Conservation (phyloP, 1,140 invertebrate genomes). For the Ectropis grisescens region DNA sequence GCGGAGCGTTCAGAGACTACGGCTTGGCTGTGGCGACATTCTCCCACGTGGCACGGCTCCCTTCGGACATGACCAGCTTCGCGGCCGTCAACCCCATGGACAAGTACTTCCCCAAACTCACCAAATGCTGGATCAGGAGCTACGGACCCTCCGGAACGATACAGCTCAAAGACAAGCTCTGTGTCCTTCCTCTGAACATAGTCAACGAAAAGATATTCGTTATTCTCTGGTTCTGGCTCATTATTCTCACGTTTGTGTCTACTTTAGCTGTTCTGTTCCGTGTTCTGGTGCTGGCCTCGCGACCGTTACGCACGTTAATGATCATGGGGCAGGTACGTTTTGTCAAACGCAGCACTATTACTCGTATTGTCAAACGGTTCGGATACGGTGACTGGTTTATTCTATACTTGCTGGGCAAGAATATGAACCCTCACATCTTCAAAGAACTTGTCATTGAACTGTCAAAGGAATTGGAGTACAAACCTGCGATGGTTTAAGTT, state of each 20-base stretch:
- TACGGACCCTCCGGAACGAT: constrained; percentile 75
- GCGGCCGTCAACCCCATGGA: constrained; percentile 69
- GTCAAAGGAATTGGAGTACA: constrained; percentile 42
- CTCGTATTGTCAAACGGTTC: constrained; percentile 68
- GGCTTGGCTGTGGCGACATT: constrained; percentile 73
- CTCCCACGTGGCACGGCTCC: constrained; percentile 39
- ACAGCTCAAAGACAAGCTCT: constrained; percentile 76
- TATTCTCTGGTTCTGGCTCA: constrained; percentile 87
- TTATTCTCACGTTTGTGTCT: constrained; percentile 75
- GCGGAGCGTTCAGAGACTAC: constrained; percentile 80
- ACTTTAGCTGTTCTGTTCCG: constrained; percentile 75
- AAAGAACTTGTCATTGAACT: constrained; percentile 69
- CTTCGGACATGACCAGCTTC: constrained; percentile 25
- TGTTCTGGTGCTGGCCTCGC: constrained; percentile 60
- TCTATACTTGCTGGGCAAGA: constrained; percentile 76
- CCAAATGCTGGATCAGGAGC: constrained; percentile 81
- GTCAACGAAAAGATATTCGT: constrained; percentile 87
- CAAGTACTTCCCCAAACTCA: constrained; percentile 80
- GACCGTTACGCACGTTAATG: constrained; percentile 67
- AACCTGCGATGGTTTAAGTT: constrained; percentile 33
- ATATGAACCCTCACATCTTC: constrained; percentile 75
- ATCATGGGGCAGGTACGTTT: constrained; percentile 69
- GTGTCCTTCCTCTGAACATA: constrained; percentile 82
- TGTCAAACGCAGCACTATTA: constrained; percentile 59
- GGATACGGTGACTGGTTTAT: constrained; percentile 80